Conservation (phyloP, 1,140 invertebrate genomes). For the Aphelenchoides fujianensis region DNA sequence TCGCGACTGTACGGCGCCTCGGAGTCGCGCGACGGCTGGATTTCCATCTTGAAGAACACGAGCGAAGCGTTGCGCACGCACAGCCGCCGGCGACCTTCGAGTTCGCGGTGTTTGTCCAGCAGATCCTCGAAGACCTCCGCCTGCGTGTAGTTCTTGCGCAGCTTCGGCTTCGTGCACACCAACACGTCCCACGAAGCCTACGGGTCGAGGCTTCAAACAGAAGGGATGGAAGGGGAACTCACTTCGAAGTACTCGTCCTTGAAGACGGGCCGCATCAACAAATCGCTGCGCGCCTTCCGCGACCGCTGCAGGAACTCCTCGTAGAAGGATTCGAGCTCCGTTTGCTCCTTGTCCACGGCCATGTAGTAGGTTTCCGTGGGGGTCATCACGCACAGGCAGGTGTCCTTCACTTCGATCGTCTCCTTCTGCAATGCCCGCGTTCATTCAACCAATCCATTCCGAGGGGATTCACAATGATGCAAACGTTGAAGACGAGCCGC, state of each 20-base stretch:
- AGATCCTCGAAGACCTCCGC: background rate
- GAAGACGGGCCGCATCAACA: background rate
- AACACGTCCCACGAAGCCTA: constrained; percentile 16
- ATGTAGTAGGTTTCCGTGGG: constrained; percentile 15
- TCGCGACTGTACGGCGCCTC: background rate
- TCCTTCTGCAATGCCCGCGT: constrained; percentile 10
- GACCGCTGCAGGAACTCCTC: background rate
- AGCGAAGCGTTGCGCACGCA: background rate
- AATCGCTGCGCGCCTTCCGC: background rate
- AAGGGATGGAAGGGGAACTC: background rate
- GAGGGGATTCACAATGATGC: constrained; percentile 15
- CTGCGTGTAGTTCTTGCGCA: background rate
- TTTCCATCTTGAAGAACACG: constrained; percentile 10
- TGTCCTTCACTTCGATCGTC: background rate
- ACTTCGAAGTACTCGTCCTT: constrained; percentile 15
- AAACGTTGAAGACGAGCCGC: constrained; percentile 16
- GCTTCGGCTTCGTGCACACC: background rate
- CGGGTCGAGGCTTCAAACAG: background rate
- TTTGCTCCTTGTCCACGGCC: background rate
- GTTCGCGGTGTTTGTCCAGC: background rate
- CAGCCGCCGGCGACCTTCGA: background rate
- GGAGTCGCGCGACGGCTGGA: background rate
- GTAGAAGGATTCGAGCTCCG: constrained; percentile 3
- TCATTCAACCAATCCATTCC: background rate
- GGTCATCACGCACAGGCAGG: constrained; percentile 6